These are phyloP conservation scores for Okamejei kenojei DNA, from an alignment of 2,797 vertebrate species.

Conservation along the genomic window DNA sequence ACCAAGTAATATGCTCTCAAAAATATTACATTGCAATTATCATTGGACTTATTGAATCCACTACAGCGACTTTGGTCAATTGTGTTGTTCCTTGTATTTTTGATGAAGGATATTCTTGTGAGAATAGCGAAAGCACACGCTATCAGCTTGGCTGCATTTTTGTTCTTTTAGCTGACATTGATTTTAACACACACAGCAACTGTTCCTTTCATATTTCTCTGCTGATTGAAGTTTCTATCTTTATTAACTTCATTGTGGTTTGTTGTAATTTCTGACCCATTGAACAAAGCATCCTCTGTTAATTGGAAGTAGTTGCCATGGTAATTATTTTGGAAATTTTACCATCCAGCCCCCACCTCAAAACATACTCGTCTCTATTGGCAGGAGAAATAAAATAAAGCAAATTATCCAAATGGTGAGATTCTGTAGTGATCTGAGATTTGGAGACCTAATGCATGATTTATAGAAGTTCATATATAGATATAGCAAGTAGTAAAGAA, in stretches of 20 bases:
- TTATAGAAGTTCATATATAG: too few relatives aligned
- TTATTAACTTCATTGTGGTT: not conserved
- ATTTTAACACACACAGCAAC: not conserved
- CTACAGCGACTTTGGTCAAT: not conserved
- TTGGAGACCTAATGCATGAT: too few relatives aligned
- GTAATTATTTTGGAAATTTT: not conserved
- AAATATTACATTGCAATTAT: constrained; percentile 1
- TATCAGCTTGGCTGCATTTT: not conserved
- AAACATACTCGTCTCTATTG: too few relatives aligned
- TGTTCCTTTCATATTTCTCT: not conserved
- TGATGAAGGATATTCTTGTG: not conserved
- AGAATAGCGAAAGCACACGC: not conserved
- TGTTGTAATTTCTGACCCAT: not conserved
- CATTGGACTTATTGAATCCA: not conserved
- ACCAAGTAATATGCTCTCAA: not conserved
- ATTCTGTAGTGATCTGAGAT: too few relatives aligned
- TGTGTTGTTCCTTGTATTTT: not conserved
- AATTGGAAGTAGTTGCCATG: not conserved
- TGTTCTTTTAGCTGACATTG: not conserved
- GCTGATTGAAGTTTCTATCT: not conserved
- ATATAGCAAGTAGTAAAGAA: too few relatives aligned
- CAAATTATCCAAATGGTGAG: too few relatives aligned
- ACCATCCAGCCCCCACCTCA: too few relatives aligned
- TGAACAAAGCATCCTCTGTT: not conserved
- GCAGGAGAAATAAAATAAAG: too few relatives aligned